Evolutionary conservation across 2,797 vertebrate species (phyloP).

Genomic region (Enteromius paludinosus): DNA sequence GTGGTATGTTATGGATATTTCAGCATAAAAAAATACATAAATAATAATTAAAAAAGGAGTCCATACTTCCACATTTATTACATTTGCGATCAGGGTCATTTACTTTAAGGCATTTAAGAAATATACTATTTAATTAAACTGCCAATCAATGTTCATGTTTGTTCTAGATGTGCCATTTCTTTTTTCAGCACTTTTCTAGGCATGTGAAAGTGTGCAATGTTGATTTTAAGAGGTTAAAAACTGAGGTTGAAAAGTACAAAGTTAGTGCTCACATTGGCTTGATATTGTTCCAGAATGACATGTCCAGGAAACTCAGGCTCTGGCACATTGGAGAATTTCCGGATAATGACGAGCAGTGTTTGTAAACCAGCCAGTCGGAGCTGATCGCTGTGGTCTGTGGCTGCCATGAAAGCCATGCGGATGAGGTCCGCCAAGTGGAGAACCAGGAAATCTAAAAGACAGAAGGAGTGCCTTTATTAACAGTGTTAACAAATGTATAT

Average conservation of each 20-base stretch:
- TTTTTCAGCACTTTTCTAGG: background rate
- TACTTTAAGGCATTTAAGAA: background rate
- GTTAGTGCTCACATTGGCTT: constrained; percentile 87
- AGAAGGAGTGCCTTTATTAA: background rate
- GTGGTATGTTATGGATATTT: background rate
- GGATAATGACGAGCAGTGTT: constrained; percentile 85
- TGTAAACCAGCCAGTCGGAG: constrained; percentile 90
- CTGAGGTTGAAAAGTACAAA: background rate
- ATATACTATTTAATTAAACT: background rate
- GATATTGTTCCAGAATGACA: constrained; percentile 93
- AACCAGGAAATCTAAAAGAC: constrained; percentile 86
- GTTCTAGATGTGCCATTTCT: background rate
- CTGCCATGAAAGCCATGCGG: constrained; percentile 96
- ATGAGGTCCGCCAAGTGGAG: constrained; percentile 91
- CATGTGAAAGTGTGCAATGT: background rate
- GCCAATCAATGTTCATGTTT: background rate
- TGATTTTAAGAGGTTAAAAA: constrained; percentile 14
- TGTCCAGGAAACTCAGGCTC: constrained; percentile 96
- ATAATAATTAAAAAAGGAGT: background rate
- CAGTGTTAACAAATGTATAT: background rate
- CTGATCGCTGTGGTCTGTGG: constrained; percentile 90
- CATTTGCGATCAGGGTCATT: background rate
- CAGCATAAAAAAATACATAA: background rate
- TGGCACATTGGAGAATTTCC: constrained; percentile 82
- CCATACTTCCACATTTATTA: background rate